Base-by-base conservation (phyloP, 2,113 vertebrate species). In the Xiphias gladius region DNA sequence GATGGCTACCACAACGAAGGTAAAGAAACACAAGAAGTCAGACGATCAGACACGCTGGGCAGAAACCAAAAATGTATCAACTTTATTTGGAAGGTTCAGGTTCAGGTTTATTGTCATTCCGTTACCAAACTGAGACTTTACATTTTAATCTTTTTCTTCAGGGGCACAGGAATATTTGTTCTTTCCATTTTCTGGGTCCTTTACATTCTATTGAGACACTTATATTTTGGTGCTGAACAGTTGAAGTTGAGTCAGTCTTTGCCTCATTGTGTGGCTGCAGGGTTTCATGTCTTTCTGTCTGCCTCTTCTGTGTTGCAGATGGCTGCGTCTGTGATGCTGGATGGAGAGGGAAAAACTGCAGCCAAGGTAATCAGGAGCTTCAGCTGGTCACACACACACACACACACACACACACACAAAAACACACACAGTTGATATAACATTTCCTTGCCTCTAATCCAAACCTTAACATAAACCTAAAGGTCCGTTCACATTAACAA, bases 291-390 rank as follows among this genome's bases (percentile, higher is more conserved):
- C 2, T 58, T 19, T 58, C 20, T 69, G 28, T 76, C n/a, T 19
- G 54, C 93, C 3, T 67, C 28, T 17, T 58, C 54, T 95, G 80
- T 88, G 73, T 84, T 85, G 30, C 87, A 99, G 98, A 84, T 73
- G 97, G 97, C 12, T 99, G 98, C 88, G 91, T 76, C 12, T 99
- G 98, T 59, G 95, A 97, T 0, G 87, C 97, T 0, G 98, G 98
- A 59, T 99, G 97, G 97, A 96, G n/a, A 0, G 97, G 97, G 78
- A 54, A 79, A 37, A 96, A 96, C 94, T 99, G 98, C 91, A 96
- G 94, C 7, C 88, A 96, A 95, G 97, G 98, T 99, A 94, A 94
- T 54, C 1, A 55, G 0, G 13, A 1, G 41, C 41, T 64, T 24
- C 35, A 17, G 19, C 26, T 39, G 37, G 37, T 39, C 68, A 5